Evolutionary conservation across 2,888 invertebrate species (phyloP).

Genomic region (Oeneis ivallda): DNA sequence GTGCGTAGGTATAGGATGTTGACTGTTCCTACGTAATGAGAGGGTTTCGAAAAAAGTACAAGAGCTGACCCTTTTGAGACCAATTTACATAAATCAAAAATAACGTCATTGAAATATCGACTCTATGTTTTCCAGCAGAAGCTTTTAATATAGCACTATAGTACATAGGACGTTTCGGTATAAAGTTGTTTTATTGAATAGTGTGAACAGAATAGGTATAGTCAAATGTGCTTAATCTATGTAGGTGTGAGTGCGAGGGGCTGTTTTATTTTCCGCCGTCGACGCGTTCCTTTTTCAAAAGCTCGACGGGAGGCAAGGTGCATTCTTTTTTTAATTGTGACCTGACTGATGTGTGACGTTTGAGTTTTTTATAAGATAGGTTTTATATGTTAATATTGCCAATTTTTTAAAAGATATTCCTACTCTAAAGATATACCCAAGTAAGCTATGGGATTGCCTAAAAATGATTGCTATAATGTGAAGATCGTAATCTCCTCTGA

Average conservation of each 20-base stretch:
- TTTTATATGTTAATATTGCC: constrained; percentile 23
- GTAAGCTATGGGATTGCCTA: too few species aligned
- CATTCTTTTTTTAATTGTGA: constrained; percentile 73
- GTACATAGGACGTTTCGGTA: constrained; percentile 7
- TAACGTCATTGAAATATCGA: constrained; percentile 19
- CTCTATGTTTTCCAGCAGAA: not conserved
- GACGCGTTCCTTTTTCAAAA: constrained; percentile 69
- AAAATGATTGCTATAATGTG: too few species aligned
- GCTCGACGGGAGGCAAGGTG: constrained; percentile 78
- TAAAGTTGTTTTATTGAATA: constrained; percentile 41
- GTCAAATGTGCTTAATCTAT: constrained; percentile 38
- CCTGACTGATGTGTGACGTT: constrained; percentile 69
- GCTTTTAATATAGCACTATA: not conserved
- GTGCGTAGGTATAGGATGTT: constrained; percentile 63
- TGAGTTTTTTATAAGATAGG: constrained; percentile 30
- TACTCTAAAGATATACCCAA: not conserved
- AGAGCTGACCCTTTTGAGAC: constrained; percentile 47
- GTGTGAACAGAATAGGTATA: constrained; percentile 52
- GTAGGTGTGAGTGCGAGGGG: constrained; percentile 49
- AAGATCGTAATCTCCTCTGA: too few species aligned
- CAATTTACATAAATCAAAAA: constrained; percentile 30
- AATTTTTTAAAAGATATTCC: constrained; percentile 2
- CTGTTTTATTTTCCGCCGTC: constrained; percentile 57
- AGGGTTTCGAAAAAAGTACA: constrained; percentile 74
- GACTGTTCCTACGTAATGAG: constrained; percentile 69